phyloP scores from a whole-genome alignment of 2,113 vertebrate species.

The Clinocottus analis region DNA sequence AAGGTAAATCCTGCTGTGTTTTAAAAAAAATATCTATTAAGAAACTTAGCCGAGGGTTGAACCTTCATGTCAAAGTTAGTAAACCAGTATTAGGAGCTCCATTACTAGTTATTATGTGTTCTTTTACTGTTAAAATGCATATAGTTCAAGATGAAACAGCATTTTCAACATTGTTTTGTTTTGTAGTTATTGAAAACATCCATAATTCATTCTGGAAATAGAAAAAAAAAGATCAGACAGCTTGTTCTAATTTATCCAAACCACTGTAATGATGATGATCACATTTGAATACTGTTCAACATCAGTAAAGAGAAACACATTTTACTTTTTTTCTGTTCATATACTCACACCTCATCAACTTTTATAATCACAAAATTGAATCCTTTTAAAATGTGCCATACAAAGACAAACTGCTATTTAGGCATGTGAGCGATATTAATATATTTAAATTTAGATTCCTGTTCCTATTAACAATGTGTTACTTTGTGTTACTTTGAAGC shows the following conservation, averaged over 20 bases:
- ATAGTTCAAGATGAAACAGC: not conserved
- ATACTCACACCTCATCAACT: constrained; percentile 7
- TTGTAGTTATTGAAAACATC: constrained; percentile 33
- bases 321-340: constrained; percentile 2
- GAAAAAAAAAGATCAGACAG: constrained; percentile 16
- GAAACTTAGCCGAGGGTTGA: not conserved
- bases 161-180: not conserved
- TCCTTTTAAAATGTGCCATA: not conserved
- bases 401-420: not conserved
- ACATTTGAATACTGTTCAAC: constrained; percentile 22
- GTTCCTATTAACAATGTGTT: no score
- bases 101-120: not conserved
- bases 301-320: constrained; percentile 40
- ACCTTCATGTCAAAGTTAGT: not conserved
- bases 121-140: not conserved
- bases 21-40: not conserved
- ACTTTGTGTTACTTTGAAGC: not conserved
- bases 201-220: constrained; percentile 2
- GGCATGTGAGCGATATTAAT: not conserved
- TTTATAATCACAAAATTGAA: constrained; percentile 3
- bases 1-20: constrained; percentile 61
- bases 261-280: constrained; percentile 13
- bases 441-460: no score
- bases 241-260: constrained; percentile 31
- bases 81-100: not conserved